Evolutionary conservation across 2,797 vertebrate species (phyloP).

Genomic region (Peromyscus nudipes): DNA sequence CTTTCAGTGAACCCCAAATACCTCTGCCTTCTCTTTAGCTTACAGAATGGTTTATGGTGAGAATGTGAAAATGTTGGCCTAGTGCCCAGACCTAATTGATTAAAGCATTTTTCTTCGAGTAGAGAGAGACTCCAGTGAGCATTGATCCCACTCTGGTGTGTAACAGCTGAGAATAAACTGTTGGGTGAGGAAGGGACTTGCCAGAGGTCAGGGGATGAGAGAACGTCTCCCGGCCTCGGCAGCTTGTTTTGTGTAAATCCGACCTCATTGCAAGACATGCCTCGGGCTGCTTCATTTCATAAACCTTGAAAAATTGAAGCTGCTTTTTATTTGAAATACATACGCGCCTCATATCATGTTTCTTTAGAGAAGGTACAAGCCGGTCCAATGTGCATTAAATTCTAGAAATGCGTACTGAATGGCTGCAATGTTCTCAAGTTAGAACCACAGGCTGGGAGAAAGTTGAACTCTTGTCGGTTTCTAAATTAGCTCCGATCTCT

Average conservation of each 20-base stretch:
- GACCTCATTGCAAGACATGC: not conserved
- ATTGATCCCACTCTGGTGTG: not conserved
- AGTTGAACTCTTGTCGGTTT: not conserved
- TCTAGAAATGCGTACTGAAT: not conserved
- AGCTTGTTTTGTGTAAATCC: slow-evolving; percentile 33
- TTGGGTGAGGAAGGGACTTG: not conserved
- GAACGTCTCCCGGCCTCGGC: not conserved
- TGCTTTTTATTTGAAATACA: not conserved
- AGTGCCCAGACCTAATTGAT: slow-evolving; percentile 70
- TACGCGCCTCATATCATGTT: not conserved
- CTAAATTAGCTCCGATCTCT: not conserved
- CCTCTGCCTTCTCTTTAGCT: not conserved
- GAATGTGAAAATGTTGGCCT: slow-evolving; percentile 64
- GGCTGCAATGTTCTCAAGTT: not conserved
- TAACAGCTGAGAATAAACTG: slow-evolving; percentile 58
- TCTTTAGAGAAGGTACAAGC: slow-evolving; percentile 17
- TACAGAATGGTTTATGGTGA: slow-evolving; percentile 24
- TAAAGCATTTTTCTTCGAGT: slow-evolving; percentile 56
- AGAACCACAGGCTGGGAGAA: not conserved
- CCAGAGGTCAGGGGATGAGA: slow-evolving; percentile 55
- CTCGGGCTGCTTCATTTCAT: not conserved
- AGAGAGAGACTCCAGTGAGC: slow-evolving; percentile 53
- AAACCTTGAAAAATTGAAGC: slow-evolving; percentile 41
- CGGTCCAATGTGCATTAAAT: not conserved
- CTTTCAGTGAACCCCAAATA: not conserved